A percentile compares a stretch with the other conserved stretches of the same genome.
phyloP scores from a whole-genome alignment of 1,140 invertebrate genomes.

The Myzus persicae region DNA sequence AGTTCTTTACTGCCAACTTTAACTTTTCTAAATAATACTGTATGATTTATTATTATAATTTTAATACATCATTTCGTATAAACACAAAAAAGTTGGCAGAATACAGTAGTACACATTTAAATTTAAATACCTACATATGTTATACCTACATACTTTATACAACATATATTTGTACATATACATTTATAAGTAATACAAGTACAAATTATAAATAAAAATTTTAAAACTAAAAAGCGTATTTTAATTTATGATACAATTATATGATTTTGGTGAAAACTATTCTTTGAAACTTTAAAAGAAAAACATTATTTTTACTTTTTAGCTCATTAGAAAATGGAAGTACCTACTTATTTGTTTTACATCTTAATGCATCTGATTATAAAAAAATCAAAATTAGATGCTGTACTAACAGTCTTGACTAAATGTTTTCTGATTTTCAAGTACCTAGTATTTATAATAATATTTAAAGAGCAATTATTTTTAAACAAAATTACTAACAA shows the following conservation, averaged over 20 bases:
- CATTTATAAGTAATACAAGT: not conserved
- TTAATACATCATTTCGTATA: not conserved
- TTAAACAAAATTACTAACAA: not conserved
- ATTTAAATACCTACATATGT: not conserved
- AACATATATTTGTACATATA: not conserved
- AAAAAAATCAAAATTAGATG: conserved; percentile 22
- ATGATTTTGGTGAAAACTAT: not conserved
- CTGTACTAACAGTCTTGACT: conserved; percentile 39
- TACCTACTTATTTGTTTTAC: not conserved
- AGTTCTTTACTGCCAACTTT: not conserved
- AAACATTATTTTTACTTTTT: not conserved
- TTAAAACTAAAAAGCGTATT: not conserved
- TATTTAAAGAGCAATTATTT: not conserved
- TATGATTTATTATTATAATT: not conserved
- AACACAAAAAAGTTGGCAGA: not conserved
- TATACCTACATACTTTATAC: conserved; percentile 3
- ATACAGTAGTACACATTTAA: not conserved
- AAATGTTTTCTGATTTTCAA: not conserved
- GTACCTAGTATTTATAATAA: not conserved
- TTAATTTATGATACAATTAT: not conserved
- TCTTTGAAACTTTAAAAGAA: not conserved
- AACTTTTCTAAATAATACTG: not conserved
- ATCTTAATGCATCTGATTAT: not conserved
- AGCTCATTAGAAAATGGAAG: not conserved
- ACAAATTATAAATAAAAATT: not conserved